Evolutionary conservation across 2,888 invertebrate species (phyloP).

Genomic region (Salpingus planirostris): DNA sequence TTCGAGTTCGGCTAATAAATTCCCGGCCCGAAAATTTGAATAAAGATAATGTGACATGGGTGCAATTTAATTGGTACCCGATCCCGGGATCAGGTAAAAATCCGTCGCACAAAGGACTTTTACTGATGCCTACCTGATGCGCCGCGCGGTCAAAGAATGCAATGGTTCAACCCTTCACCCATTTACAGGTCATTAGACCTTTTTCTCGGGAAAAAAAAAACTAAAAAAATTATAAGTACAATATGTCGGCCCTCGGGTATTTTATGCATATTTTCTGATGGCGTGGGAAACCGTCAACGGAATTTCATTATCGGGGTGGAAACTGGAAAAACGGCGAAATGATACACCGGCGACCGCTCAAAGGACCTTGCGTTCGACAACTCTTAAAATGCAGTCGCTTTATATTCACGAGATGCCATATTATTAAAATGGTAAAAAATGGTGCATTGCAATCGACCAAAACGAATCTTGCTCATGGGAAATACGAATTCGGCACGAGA

Average conservation of each 20-base stretch:
- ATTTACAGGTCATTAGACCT: conserved; percentile 11
- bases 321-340: conserved; percentile 20
- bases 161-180: conserved; percentile 8
- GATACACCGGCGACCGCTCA: conserved; percentile 19
- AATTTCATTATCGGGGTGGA: conserved; percentile 21
- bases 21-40: too few relatives aligned
- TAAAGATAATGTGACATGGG: too few relatives aligned
- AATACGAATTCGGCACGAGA: conserved; percentile 1
- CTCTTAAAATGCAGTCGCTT: conserved; percentile 27
- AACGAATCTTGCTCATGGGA: background rate
- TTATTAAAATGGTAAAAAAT: conserved; percentile 30
- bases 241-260: too few relatives aligned
- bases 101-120: too few relatives aligned
- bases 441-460: conserved; percentile 22
- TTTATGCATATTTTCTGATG: too few relatives aligned
- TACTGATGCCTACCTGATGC: too few relatives aligned
- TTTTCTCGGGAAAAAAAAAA: conserved; percentile 2
- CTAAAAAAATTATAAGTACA: background rate
- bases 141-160: too few relatives aligned
- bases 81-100: too few relatives aligned
- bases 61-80: too few relatives aligned
- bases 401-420: conserved; percentile 29
- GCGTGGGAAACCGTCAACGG: conserved; percentile 2
- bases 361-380: conserved; percentile 20
- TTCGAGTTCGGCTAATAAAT: too few relatives aligned